A percentile compares a stretch with the other conserved stretches of the same genome.
phyloP scores from a whole-genome alignment of 2,797 vertebrate genomes.

The Capromys pilorides region DNA sequence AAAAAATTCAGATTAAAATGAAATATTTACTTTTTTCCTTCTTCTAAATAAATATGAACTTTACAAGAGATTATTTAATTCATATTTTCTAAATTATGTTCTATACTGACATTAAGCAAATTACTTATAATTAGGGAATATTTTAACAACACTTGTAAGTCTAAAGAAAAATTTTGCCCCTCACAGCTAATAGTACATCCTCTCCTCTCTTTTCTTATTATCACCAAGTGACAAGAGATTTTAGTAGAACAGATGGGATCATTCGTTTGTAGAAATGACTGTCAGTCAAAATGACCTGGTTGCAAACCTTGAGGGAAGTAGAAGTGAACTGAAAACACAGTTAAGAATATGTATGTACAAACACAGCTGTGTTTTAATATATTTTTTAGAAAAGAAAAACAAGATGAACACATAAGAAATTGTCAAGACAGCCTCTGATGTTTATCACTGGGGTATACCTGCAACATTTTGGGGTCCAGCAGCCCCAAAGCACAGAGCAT shows the following conservation, averaged over 20 bases:
- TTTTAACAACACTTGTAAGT: not conserved
- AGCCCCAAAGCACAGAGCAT: not conserved
- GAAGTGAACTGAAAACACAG: not conserved
- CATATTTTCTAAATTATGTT: not conserved
- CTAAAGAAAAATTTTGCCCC: not conserved
- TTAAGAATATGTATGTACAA: constrained; percentile 14
- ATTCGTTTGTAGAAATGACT: constrained; percentile 20
- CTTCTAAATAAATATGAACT: constrained; percentile 5
- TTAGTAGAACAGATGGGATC: not conserved
- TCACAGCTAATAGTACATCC: not conserved
- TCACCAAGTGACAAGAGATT: not conserved
- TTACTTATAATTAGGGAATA: not conserved
- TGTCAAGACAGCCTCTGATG: not conserved
- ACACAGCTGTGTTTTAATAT: not conserved
- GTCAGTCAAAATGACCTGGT: not conserved
- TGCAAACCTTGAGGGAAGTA: constrained; percentile 25
- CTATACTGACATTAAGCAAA: not conserved
- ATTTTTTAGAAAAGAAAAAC: no score
- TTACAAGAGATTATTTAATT: not conserved
- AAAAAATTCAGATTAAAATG: not conserved
- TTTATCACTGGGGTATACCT: not conserved
- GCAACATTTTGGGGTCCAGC: not conserved
- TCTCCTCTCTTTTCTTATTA: not conserved
- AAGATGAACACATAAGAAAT: not conserved
- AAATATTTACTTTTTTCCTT: not conserved